Evolutionary conservation across 2,888 invertebrate genomes (phyloP).

Genomic region (Brachycybe producta): DNA sequence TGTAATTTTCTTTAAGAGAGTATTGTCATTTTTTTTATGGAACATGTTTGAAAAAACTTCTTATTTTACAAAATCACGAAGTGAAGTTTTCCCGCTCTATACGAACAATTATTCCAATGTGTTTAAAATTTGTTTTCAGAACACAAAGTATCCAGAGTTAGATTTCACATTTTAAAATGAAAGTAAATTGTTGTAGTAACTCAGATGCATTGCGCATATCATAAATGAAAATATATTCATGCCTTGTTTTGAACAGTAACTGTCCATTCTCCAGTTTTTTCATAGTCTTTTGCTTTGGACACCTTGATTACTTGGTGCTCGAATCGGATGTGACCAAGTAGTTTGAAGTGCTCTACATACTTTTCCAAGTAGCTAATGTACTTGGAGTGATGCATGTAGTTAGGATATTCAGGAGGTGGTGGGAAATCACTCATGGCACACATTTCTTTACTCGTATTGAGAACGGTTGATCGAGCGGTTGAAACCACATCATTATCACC

Average conservation of each 20-base stretch:
- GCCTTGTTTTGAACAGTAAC: slow-evolving; percentile 25
- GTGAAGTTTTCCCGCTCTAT: too few relatives aligned
- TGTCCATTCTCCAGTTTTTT: slow-evolving; percentile 29
- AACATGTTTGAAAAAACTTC: too few relatives aligned
- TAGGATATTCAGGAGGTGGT: slow-evolving; percentile 33
- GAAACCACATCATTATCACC: slow-evolving; percentile 27
- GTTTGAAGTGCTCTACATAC: slow-evolving; percentile 24
- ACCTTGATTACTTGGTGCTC: slow-evolving; percentile 14
- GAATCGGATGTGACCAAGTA: slow-evolving; percentile 22
- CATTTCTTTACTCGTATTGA: slow-evolving; percentile 35
- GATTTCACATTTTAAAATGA: too few relatives aligned
- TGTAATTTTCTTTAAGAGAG: too few relatives aligned
- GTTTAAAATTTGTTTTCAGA: too few relatives aligned
- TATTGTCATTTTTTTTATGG: too few relatives aligned
- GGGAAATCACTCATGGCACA: slow-evolving; percentile 36
- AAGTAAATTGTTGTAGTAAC: too few relatives aligned
- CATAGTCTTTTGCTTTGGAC: slow-evolving; percentile 25
- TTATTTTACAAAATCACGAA: too few relatives aligned
- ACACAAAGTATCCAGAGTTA: too few relatives aligned
- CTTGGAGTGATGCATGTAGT: slow-evolving; percentile 36
- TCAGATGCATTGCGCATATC: too few relatives aligned
- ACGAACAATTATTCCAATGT: too few relatives aligned
- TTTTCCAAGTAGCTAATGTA: slow-evolving; percentile 30
- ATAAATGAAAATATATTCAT: too few relatives aligned
- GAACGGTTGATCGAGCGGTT: slow-evolving; percentile 33